phyloP scores from a whole-genome alignment of 2,888 invertebrate species.

The Globia sparganii region DNA sequence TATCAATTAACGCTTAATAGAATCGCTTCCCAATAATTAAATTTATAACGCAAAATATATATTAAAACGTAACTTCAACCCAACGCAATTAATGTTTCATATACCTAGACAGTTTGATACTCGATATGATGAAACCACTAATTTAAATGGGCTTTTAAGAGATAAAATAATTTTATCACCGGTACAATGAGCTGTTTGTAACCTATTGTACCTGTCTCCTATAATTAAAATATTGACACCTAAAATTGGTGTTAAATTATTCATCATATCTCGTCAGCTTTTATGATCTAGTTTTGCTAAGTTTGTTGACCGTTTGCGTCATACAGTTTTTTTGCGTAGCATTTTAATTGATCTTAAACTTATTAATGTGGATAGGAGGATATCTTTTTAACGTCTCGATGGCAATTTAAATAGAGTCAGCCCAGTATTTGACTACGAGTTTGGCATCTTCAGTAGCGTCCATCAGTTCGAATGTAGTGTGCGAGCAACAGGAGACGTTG shows the following conservation, averaged over 20 bases:
- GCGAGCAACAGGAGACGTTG: background rate
- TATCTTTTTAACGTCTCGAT: background rate
- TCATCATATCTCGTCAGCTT: background rate
- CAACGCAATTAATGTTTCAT: slow-evolving; percentile 3
- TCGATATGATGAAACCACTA: background rate
- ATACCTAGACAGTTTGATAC: background rate
- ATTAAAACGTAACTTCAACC: background rate
- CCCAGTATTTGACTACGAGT: background rate
- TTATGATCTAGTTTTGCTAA: background rate
- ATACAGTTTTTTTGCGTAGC: background rate
- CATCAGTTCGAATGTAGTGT: background rate
- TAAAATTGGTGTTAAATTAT: background rate
- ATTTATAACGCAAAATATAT: background rate
- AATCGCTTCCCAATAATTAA: background rate
- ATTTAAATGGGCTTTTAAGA: slow-evolving; percentile 23
- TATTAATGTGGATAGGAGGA: background rate
- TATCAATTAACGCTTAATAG: background rate
- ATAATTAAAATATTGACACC: slow-evolving; percentile 11
- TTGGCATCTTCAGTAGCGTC: background rate
- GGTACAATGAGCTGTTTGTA: background rate
- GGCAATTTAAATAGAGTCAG: background rate
- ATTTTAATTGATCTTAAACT: background rate
- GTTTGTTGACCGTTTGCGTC: background rate
- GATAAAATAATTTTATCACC: background rate
- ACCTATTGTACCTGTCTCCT: background rate